Evolutionary conservation across 2,113 vertebrate genomes (phyloP), one percentile per base, ranked within the genome.

Genomic region (Sylvicapra grimmia): DNA sequence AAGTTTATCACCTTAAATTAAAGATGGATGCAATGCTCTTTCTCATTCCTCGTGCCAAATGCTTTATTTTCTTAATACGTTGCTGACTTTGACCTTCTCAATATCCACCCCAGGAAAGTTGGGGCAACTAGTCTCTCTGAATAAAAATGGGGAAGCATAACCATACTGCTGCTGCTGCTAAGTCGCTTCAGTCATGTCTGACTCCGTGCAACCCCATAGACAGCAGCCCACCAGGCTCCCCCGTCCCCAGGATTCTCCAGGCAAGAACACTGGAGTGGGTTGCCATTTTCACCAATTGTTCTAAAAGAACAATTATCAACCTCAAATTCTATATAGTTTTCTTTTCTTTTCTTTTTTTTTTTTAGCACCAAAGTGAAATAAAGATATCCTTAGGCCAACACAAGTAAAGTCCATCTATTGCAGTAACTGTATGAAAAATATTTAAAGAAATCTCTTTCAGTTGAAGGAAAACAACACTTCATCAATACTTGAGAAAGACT

Each of bases 141-240:
- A 33, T 10, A 7, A 15, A 31, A 58, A 4, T 31, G 12, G 6
- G 4, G 8, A 11, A 10, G 2, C 6, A 51, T 25, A 36, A 4
- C 13, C 72, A 58, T 58, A 54, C 53, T 53, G 53, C 53, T 53
- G 1, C 53, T 16, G 53, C 53, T 53, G 53, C 53, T 53, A 53
- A 53, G 53, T 53, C 53, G 0, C 53, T 53, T 53, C 15, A 51
- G 49, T 51, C 49, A 13, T 14, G 3, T 51, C 49, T 3, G 13
- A 51, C 49, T 51, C 49, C 14, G 49, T 51, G 49, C 49, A 4
- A 14, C 49, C 49, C 49, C 49, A 14, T 13, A 51, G 49, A 51
- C 1, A 11, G 49, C 49, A 51, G 49, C 49, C 49, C 49, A 51
- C 13, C 49, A 51, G 12, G 44, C 44, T 44, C 44, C 44, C 4